Evolutionary conservation across 2,888 invertebrate genomes (phyloP).

Genomic region (Zygothrica quintamaculata): DNA sequence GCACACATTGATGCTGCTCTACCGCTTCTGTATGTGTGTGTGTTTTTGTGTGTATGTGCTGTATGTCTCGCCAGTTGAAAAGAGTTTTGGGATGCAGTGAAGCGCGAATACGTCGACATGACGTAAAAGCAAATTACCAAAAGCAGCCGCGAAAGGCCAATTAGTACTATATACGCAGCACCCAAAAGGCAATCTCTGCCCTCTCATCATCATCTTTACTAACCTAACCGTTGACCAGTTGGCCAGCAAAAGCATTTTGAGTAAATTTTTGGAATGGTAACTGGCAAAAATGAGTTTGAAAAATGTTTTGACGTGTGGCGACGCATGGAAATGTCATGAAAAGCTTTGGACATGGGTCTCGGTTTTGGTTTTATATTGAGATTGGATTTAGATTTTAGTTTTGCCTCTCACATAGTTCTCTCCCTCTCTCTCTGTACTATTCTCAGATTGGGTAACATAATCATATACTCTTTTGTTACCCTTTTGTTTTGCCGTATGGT

Average conservation of each 20-base stretch:
- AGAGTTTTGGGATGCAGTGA: slow-evolving; percentile 51
- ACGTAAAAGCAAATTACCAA: slow-evolving; percentile 45
- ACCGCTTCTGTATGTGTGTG: slow-evolving; percentile 10
- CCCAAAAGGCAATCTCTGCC: slow-evolving; percentile 19
- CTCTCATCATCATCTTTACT: neutral
- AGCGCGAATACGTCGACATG: slow-evolving; percentile 47
- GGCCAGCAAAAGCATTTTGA: slow-evolving; percentile 16
- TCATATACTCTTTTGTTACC: slow-evolving; percentile 16
- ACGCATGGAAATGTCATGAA: slow-evolving; percentile 44
- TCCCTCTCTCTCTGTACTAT: too few species aligned
- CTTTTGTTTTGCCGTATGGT: slow-evolving; percentile 4
- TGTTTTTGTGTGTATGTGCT: slow-evolving; percentile 22
- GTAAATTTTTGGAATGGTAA: slow-evolving; percentile 2
- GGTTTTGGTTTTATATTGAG: slow-evolving; percentile 18
- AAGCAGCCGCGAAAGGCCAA: slow-evolving; percentile 25
- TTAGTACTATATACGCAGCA: slow-evolving; percentile 3
- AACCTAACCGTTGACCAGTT: neutral
- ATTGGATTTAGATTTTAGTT: neutral
- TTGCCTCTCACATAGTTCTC: too few species aligned
- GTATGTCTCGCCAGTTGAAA: slow-evolving; percentile 44
- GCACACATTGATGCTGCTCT: neutral
- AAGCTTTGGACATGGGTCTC: slow-evolving; percentile 33
- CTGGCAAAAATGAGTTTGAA: slow-evolving; percentile 40
- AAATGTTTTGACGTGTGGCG: slow-evolving; percentile 60
- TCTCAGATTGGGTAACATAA: neutral